A percentile compares a stretch with the other conserved stretches of the same genome.
phyloP scores from a whole-genome alignment of 1,140 invertebrate genomes.

The Heliconius himera region DNA sequence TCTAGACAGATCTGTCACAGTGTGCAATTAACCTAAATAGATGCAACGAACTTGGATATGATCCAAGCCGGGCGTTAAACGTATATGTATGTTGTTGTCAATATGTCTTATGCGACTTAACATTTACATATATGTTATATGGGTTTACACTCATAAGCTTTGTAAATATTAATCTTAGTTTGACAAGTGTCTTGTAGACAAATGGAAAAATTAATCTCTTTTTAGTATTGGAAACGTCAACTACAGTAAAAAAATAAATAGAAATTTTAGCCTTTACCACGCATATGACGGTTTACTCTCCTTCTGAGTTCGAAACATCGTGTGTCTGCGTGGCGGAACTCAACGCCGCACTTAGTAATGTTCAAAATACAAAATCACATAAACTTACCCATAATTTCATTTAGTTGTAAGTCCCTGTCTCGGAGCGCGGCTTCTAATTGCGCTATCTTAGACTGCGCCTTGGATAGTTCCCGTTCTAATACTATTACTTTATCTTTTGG shows the following conservation, averaged over 20 bases:
- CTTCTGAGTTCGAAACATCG: too few relatives aligned
- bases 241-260: too few relatives aligned
- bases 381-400: neutral
- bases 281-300: too few relatives aligned
- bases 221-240: too few relatives aligned
- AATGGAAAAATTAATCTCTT: neutral
- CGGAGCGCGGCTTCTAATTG: slow-evolving; percentile 70
- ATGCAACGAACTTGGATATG: slow-evolving; percentile 53
- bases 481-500: slow-evolving; percentile 70
- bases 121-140: too few relatives aligned
- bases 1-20: slow-evolving; percentile 49
- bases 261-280: too few relatives aligned
- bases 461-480: slow-evolving; percentile 63
- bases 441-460: slow-evolving; percentile 57
- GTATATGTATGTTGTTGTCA: neutral
- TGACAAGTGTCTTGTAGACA: neutral
- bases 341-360: too few relatives aligned
- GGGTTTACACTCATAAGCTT: neutral
- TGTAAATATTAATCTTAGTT: neutral
- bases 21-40: slow-evolving; percentile 46
- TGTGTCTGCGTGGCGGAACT: too few relatives aligned
- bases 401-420: slow-evolving; percentile 46
- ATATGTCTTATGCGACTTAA: neutral
- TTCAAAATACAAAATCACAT: neutral
- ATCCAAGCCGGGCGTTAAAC: slow-evolving; percentile 51